These are phyloP conservation scores for Triplophysa tibetana DNA, from an alignment of 2,113 vertebrate species.

Conservation along the genomic window DNA sequence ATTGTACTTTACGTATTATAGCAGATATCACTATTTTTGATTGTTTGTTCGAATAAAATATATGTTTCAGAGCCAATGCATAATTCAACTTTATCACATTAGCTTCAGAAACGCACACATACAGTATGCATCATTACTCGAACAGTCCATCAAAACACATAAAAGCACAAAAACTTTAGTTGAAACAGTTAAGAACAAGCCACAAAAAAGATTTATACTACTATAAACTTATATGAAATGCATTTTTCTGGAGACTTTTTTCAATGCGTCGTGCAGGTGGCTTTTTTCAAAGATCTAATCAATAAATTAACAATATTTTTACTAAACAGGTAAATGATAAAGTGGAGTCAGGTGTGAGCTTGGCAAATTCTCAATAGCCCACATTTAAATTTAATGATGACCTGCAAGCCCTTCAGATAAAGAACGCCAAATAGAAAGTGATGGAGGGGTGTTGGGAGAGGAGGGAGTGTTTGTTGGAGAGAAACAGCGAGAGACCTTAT, in stretches of 20 bases:
- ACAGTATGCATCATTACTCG: not conserved
- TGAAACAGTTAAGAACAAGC: too few species aligned
- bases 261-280: not conserved
- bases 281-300: not conserved
- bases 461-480: not conserved
- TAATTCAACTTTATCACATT: constrained; percentile 6
- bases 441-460: too few species aligned
- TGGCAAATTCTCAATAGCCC: constrained; percentile 13
- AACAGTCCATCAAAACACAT: too few species aligned
- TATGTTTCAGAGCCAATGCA: constrained; percentile 70
- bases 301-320: not conserved
- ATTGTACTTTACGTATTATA: constrained; percentile 67
- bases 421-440: constrained; percentile 7
- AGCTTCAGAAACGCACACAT: not conserved
- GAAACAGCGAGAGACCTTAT: constrained; percentile 33
- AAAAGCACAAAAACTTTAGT: too few species aligned
- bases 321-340: not conserved
- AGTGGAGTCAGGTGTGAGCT: constrained; percentile 14
- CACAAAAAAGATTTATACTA: too few species aligned
- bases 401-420: not conserved
- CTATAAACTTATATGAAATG: too few species aligned
- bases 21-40: constrained; percentile 76
- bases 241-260: not conserved
- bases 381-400: not conserved
- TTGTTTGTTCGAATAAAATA: constrained; percentile 77